Base-by-base conservation (phyloP, 2,888 invertebrate species). In the Plagodis dolabraria region DNA sequence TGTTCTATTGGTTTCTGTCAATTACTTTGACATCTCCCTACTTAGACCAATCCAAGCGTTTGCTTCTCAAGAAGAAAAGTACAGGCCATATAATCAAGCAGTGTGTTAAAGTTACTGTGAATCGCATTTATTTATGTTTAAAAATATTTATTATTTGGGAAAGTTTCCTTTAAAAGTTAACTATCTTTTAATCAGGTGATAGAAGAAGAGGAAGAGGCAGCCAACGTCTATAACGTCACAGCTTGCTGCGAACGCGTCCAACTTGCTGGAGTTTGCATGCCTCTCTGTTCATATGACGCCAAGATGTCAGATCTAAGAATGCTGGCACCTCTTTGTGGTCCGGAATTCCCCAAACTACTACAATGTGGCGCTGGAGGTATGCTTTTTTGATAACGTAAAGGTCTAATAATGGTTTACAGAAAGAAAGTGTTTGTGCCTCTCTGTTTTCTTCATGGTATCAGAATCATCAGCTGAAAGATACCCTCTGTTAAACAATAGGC, bases 241-340 rank as follows among this genome's bases (percentile, higher is more conserved):
- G 94, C 95, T 6, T 97, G 97, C 79, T 97, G 97, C 80, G 94
- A 95, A 36, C 92, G 94, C 4, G 96, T 96, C 6, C 95, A 95
- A 44, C 77, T 96, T 8, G 95, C 94, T 35, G 92, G 93, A 2
- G 94, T 94, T 7, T 97, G 97, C 79, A 93, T 96, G 87, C 96
- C 96, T 0, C 93, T 97, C 9, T 97, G 97, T 76, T 94, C 96
- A 0, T 97, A 96, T 82, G 95, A 97, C 79, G 96, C 97, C 51
- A 96, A 95, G 75, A 96, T 97, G 95, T 95, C 95, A 5, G 96
- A 97, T 80, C 93, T 97, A 63, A 94, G 96, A 76, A 91, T 94
- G 45, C 81, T 97, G 60, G 96, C 96, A 6, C 94, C 95, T 5
- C 93, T 95, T 2, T 97, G 97, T 78, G 94, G 95, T n/a, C 94